Evolutionary conservation across 2,113 vertebrate species (phyloP), one percentile per base, ranked within the genome.

Genomic region (Hydropotes inermis): DNA sequence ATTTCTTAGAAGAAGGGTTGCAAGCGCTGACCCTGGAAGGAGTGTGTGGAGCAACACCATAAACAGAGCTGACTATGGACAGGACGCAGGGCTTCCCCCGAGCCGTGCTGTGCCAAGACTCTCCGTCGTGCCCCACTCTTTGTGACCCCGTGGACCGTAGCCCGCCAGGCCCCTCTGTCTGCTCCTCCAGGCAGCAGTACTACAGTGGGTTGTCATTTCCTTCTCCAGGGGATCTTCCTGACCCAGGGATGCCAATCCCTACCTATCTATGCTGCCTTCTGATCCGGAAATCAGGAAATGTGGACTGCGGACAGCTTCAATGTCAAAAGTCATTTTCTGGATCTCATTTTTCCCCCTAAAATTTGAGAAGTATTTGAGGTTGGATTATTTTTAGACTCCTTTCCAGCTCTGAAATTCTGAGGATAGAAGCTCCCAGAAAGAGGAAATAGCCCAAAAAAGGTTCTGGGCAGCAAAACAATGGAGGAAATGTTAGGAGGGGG

Each of bases 1-100:
- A 45, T 13, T 81, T 57, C 8, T 36, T 28, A 8, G 45, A 79
- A 21, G 45, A 83, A 21, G 14, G 3, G 2, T 5, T 3, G 30
- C 1, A 1, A 33, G 25, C 43, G 55, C 39, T 87, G 27, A 47
- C 28, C 15, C 57, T 28, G n/a, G 57, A 47, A 54, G 87, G 28
- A 13, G 3, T 8, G 0, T 5, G 16, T 1, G 12, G n/a, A 58
- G 36, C 2, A 17, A 15, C 6, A 11, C 8, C 5, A 50, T 19
- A 7, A 43, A 7, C 0, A 27, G n/a, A 39, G 33, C n/a, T 1
- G 58, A 14, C 13, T 82, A 19, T 11, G 17, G 14, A 21, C 1
- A 17, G 33, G 2, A 6, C 0, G 4, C 0, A 6, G 12, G 0
- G 16, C 30, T 47, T 27, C 1, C 3, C 12, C 28, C 5, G 25